Conservation (phyloP, 2,113 vertebrate species). For the Geococcyx californianus region DNA sequence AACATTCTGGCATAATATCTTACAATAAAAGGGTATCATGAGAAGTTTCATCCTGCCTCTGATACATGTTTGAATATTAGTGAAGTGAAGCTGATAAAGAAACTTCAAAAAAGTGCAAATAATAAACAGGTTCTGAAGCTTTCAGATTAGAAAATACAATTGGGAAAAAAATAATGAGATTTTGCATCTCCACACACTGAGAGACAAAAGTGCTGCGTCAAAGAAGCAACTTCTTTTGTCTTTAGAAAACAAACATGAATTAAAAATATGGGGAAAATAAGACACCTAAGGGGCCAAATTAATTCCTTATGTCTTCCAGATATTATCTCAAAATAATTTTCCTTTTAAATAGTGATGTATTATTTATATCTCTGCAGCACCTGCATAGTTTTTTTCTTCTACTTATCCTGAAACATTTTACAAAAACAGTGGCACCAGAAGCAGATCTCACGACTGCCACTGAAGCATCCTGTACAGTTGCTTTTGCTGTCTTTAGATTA, state of each 20-base stretch:
- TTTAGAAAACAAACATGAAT: background rate
- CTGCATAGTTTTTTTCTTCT: background rate
- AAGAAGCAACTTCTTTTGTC: background rate
- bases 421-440: background rate
- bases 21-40: background rate
- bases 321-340: background rate
- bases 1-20: background rate
- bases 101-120: conserved; percentile 7
- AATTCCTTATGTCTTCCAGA: background rate
- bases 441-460: background rate
- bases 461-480: background rate
- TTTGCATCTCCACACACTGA: background rate
- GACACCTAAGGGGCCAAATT: background rate
- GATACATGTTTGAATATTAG: background rate
- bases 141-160: background rate
- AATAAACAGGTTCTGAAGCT: background rate
- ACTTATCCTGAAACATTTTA: background rate
- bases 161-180: background rate
- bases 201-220: background rate
- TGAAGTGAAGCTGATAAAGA: background rate
- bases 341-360: background rate
- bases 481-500: background rate
- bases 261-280: background rate
- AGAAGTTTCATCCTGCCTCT: background rate
- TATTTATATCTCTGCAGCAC: background rate